phyloP scores from a whole-genome alignment of 92 coral and sea anemone species.

The Desmophyllum pertusum region DNA sequence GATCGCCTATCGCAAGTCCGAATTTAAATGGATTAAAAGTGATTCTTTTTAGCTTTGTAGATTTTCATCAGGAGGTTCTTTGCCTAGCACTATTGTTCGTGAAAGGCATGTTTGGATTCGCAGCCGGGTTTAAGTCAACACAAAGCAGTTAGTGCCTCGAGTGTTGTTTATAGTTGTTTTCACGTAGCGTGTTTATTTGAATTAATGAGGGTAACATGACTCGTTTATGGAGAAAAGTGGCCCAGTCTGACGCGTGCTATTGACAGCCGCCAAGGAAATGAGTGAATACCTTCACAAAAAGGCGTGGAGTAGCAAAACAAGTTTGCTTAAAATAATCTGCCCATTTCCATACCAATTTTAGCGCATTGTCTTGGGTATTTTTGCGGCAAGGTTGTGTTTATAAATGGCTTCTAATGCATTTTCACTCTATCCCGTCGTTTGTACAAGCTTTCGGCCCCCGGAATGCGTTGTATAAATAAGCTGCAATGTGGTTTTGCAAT shows the following conservation, averaged over 20 bases:
- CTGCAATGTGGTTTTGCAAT: conserved; percentile 39
- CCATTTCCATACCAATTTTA: conserved; percentile 41
- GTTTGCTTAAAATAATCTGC: conserved; percentile 44
- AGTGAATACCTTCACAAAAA: conserved; percentile 39
- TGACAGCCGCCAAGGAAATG: conserved; percentile 77
- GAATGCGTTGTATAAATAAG: conserved; percentile 29
- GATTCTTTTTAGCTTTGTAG: conserved; percentile 20
- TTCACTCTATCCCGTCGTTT: conserved; percentile 8
- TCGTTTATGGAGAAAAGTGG: conserved; percentile 38
- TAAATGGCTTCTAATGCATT: conserved; percentile 23
- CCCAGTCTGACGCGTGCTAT: conserved; percentile 70
- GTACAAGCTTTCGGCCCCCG: conserved; percentile 2
- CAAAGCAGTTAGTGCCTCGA: conserved; percentile 42
- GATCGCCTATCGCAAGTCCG: conserved; percentile 51
- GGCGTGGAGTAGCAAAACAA: conserved; percentile 39
- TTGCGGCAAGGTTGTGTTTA: conserved; percentile 39
- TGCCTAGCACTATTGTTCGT: conserved; percentile 5
- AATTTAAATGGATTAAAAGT: conserved; percentile 56
- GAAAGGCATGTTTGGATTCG: conserved; percentile 40
- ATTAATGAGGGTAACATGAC: conserved; percentile 73
- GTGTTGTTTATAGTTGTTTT: conserved; percentile 69
- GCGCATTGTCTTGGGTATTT: conserved; percentile 41
- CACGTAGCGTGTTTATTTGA: conserved; percentile 74
- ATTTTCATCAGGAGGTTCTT: conserved; percentile 20
- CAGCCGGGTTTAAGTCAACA: conserved; percentile 69